Base-by-base conservation (phyloP, 2,888 invertebrate genomes). In the Masnerella sp. region DNA sequence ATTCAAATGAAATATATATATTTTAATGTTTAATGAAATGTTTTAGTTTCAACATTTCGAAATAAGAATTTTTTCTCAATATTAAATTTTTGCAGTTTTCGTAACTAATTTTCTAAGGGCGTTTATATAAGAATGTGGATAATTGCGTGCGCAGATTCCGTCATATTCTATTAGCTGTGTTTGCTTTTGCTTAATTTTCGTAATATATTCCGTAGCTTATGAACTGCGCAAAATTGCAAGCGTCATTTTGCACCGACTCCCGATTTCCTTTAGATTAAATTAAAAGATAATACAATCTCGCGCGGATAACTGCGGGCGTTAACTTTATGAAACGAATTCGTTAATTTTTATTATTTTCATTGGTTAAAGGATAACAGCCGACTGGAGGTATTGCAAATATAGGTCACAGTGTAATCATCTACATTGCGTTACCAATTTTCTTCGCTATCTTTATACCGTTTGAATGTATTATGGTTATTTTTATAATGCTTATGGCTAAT, bases 191-290 rank as follows among this genome's bases (percentile, higher is more conserved):
- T 61, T 70, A 49, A 58, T 64, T 70, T 64, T 49, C 42, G 34
- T 51, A 22, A 70, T 62, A 58, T 43, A 64, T 56, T 51, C 28
- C 8, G 7, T 12, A 32, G 22, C 22, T 54, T 52, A 52, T 45
- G 30, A 59, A 54, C 45, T 54, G 11, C 12, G 40, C 52, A 15
- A 7, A 61, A 69, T 47, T 47, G 8, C 45, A 12, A 12, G 12
- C 61, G 59, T 68, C 38, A 61, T 61, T 68, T 51, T 52, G 8
- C 30, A 36, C 59, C 15, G n/a, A 28, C 32, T 62, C 42, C 28
- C 25, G 34, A 62, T 62, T 70, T 70, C 38, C 18, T 49, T 17
- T 49, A 70, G 54, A 61, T 62, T 62, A 70, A 70, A 62, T 70
- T 70, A 62, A 70, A 70, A 62, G 70, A 70, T 59, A 59, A 68